Base-by-base conservation (phyloP, 2,113 vertebrate genomes). In the Otocyon megalotis region DNA sequence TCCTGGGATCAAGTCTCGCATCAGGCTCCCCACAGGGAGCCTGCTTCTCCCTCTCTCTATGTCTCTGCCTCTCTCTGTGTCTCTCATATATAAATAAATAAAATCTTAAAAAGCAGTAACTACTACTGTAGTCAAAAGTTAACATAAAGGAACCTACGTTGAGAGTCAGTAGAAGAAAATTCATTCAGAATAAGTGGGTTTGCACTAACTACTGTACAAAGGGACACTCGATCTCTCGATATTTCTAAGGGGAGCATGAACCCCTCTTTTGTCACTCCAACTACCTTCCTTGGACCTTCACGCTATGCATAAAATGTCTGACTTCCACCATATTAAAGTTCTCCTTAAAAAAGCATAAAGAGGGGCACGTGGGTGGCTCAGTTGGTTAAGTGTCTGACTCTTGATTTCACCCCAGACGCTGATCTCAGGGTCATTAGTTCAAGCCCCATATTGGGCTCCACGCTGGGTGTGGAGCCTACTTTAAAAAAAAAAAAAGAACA, bases 321-420 rank as follows among this genome's bases (percentile, higher is more conserved):
- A 97, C 50, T 90, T 77, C 37, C 2, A 91, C 32, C 19, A 88
- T 88, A 92, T 96, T 85, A 19, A 97, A 88, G 16, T 10, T 79
- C 82, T 20, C 62, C 48, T 48, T 79, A 80, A 71, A 92, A 92
- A 96, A 77, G 28, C 8, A 89, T 48, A 69, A 95, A 87, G 9
- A 69, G 32, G 67, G 32, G 16, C 0, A 1, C 67, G 16, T 35
- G 32, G 32, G 17, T 69, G 32, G 3, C 67, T 16, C 35, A 69
- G 67, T 35, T 8, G 3, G 3, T 69, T 35, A 35, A 69, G 32
- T 32, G 0, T n/a, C n/a, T 19, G 3, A 35, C 32, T 69, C 67
- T 69, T 35, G 32, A n/a, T 69, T 69, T 69, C 67, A 19, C 32
- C 9, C 67, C 67, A 69, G 32, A 69, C 67, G 12, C 16, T 69